Percentiles rank a stretch among this genome's conserved stretches.
These are phyloP conservation scores for Prenolepis imparis DNA, from an alignment of 2,888 invertebrate species.

Conservation along the genomic window DNA sequence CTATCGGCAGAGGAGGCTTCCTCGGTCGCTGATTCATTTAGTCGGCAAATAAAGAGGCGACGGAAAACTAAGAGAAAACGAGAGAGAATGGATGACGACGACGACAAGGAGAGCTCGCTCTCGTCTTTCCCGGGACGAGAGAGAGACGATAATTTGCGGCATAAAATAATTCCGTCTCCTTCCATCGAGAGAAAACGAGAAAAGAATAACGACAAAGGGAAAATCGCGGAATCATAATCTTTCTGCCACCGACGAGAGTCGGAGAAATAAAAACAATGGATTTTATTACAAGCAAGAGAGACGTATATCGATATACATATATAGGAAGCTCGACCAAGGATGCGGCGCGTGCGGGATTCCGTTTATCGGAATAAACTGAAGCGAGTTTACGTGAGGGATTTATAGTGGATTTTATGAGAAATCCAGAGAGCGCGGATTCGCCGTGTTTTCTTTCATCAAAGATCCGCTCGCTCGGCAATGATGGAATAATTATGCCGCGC, in stretches of 20 bases:
- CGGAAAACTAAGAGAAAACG: not conserved
- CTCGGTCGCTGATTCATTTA: slow-evolving; percentile 52
- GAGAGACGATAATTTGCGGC: slow-evolving; percentile 36
- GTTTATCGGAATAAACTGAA: slow-evolving; percentile 49
- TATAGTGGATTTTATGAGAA: slow-evolving; percentile 36
- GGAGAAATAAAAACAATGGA: slow-evolving; percentile 41
- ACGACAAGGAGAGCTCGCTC: not conserved
- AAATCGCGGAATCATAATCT: slow-evolving; percentile 48
- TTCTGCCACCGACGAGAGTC: not conserved
- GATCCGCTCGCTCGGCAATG: slow-evolving; percentile 18
- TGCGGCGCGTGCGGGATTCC: slow-evolving; percentile 7
- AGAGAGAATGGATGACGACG: slow-evolving; percentile 14
- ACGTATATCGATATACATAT: slow-evolving; percentile 39
- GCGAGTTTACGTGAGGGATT: slow-evolving; percentile 41
- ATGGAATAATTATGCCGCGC: slow-evolving; percentile 27
- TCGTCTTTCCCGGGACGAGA: not conserved
- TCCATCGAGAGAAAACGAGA: not conserved
- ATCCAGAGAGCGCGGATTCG: slow-evolving; percentile 33
- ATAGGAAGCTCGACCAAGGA: slow-evolving; percentile 26
- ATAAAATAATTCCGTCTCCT: slow-evolving; percentile 29
- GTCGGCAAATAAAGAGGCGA: slow-evolving; percentile 35
- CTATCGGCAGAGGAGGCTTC: slow-evolving; percentile 38
- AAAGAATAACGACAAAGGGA: slow-evolving; percentile 19
- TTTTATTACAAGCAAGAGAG: slow-evolving; percentile 45
- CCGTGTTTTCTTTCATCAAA: slow-evolving; percentile 32